Base-by-base conservation (phyloP, 2,888 invertebrate species). In the Anthophora plumipes region DNA sequence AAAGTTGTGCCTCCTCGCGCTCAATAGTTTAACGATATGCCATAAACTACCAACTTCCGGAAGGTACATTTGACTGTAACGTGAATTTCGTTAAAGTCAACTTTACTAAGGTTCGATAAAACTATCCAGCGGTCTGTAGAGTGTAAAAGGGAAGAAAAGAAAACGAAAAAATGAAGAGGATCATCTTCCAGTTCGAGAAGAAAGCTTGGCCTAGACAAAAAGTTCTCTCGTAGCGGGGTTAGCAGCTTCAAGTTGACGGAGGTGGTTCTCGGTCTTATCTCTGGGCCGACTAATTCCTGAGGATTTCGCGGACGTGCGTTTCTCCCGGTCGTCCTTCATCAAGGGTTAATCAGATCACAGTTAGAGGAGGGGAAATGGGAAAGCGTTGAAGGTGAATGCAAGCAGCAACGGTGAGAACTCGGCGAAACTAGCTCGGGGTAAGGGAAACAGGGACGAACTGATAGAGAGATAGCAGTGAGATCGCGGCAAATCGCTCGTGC, bases 401-500 rank as follows among this genome's bases (percentile, higher is more conserved):
- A n/a, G 31, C 4, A 31, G 31, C 31, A 31, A 31, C 31, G 31
- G 46, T 39, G 52, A 41, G 74, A 43, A 75, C 59, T 43, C 17
- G 61, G n/a, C 64, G 52, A 52, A 70, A 39, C 17, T 31, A 50
- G 39, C 41, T 12, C n/a, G 14, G 31, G 31, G 20, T n/a, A 52
- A 43, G 59, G 50, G 61, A 48, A 31, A 63, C 57, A 61, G 68
- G 60, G 48, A 25, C 31, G 17, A 12, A 57, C 46, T 67, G 66
- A 60, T 63, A 52, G 78, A 64, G 80, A 80, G 67, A 69, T 60
- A 55, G 71, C 59, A 50, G 67, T 59, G 71, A 84, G 84, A 74
- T 84, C 82, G 74, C 39, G 72, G 84, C 75, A 84, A 84, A 84
- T 84, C 80, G 84, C 39, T 80, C 84, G 84, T 84, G 81, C 75